Evolutionary conservation across 2,113 vertebrate genomes (phyloP), one percentile per base, ranked within the genome.

Genomic region (Daphoenositta chrysoptera): DNA sequence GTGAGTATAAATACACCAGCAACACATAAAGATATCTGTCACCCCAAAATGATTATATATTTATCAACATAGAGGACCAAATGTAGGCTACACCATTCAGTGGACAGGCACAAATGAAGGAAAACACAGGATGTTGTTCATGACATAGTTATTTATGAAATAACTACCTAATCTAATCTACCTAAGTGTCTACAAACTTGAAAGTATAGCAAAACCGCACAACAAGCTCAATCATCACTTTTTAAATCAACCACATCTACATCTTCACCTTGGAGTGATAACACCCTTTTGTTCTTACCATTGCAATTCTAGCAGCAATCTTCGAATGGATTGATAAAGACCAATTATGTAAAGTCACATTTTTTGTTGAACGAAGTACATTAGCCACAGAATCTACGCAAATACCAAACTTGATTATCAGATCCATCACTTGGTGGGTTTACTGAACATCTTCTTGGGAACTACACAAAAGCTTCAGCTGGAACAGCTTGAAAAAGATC

Each of bases 331-430:
- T 42, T 61, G 54, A 51, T 57, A 66, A 63, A 72, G n/a, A 78
- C 9, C 4, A 40, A 13, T 5, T n/a, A 10, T 1, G 0, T n/a
- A 42, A 82, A 37, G 17, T 53, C 21, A 66, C 4, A 6, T 26
- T 13, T 48, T 58, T 65, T 64, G 24, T 20, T 50, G 8, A 48
- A 66, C 7, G 45, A 58, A 51, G 15, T 26, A 28, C 13, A 60
- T 37, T 26, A 77, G 31, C 18, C 45, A 42, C 48, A 57, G 26
- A 71, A 54, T 30, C 15, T 47, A 42, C 0, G 1, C 20, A 72
- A 73, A 86, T 20, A 63, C 23, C 16, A 47, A 63, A 42, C 31
- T 20, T 47, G 11, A 56, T 51, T 78, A 63, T 22, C 5, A 3
- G 24, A 64, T 28, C 22, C 33, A 26, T 31, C 15, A 27, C 50